phyloP scores from a whole-genome alignment of 2,888 invertebrate species.

The Heliconius hortense region DNA sequence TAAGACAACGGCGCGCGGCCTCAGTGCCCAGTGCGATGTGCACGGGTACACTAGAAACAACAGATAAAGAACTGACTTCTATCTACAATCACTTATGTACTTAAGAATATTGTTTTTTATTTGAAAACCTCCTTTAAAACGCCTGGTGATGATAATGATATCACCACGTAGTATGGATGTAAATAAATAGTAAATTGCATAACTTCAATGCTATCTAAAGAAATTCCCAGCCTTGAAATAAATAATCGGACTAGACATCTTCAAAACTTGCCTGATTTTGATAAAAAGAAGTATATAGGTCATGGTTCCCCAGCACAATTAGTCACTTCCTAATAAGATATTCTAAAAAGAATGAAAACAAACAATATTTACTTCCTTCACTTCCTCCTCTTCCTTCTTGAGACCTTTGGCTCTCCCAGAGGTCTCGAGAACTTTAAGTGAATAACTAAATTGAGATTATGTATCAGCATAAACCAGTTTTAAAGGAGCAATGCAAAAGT shows the following conservation, averaged over 20 bases:
- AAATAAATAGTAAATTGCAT: constrained; percentile 44
- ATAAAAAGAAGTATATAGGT: constrained; percentile 10
- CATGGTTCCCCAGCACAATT: not conserved
- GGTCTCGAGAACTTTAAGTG: not conserved
- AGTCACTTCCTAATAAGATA: not conserved
- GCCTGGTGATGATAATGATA: not conserved
- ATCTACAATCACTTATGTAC: not conserved
- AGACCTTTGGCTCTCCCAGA: not conserved
- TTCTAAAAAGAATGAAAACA: not conserved
- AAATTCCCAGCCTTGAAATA: constrained; percentile 19
- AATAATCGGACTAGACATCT: not conserved
- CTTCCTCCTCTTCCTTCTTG: not conserved
- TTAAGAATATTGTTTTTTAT: not conserved
- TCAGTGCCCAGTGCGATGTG: constrained; percentile 76
- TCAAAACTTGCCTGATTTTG: not conserved
- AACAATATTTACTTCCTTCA: not conserved
- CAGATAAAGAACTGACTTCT: constrained; percentile 36
- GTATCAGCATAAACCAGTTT: constrained; percentile 4
- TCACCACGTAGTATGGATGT: constrained; percentile 32
- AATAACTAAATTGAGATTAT: constrained; percentile 1
- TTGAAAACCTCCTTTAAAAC: not conserved
- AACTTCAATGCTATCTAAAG: constrained; percentile 16
- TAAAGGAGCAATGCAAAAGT: not conserved
- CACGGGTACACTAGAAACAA: constrained; percentile 70
- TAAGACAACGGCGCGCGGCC: constrained; percentile 47